A percentile compares a stretch with the other conserved stretches of the same genome.
These are phyloP conservation scores for Rhamphomyia laevipes DNA, from an alignment of 2,888 invertebrate species.

Conservation along the genomic window DNA sequence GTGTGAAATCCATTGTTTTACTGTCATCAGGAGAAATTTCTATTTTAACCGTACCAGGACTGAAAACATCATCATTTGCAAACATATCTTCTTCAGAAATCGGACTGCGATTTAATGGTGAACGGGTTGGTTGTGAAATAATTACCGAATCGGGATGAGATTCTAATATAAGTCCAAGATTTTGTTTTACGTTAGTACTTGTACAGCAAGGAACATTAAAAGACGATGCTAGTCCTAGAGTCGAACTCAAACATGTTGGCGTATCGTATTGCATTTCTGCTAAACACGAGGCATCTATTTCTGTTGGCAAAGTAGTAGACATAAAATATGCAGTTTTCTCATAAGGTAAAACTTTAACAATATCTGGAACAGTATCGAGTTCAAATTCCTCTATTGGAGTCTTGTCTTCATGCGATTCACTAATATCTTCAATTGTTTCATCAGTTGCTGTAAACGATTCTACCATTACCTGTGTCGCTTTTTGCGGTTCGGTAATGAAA, in stretches of 20 bases:
- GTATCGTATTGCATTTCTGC: slow-evolving; percentile 27
- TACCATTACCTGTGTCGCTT: slow-evolving; percentile 62
- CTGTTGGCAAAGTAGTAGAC: slow-evolving; percentile 26
- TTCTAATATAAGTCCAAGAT: slow-evolving; percentile 11
- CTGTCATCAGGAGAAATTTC: slow-evolving; percentile 48
- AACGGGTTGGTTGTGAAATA: slow-evolving; percentile 48
- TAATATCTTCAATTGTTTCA: slow-evolving; percentile 43
- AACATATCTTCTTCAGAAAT: slow-evolving; percentile 48
- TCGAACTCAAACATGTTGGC: slow-evolving; percentile 32
- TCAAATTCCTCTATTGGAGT: slow-evolving; percentile 32
- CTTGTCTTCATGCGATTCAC: slow-evolving; percentile 48
- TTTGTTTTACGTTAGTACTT: slow-evolving; percentile 21
- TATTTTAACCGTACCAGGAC: slow-evolving; percentile 44
- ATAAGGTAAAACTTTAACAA: slow-evolving; percentile 35
- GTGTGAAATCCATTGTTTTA: slow-evolving; percentile 30
- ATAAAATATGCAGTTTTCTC: slow-evolving; percentile 35
- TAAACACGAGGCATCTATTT: slow-evolving; percentile 21
- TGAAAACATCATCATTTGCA: slow-evolving; percentile 49
- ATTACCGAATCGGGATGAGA: slow-evolving; percentile 40
- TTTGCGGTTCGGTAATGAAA: slow-evolving; percentile 66
- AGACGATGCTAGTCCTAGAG: slow-evolving; percentile 31
- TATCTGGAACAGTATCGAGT: slow-evolving; percentile 22
- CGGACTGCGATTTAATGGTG: slow-evolving; percentile 48
- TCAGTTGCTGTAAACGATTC: slow-evolving; percentile 56
- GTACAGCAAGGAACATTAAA: slow-evolving; percentile 32